These are phyloP conservation scores for Euleptes europaea DNA, from an alignment of 2,113 vertebrate genomes.

Conservation along the genomic window DNA sequence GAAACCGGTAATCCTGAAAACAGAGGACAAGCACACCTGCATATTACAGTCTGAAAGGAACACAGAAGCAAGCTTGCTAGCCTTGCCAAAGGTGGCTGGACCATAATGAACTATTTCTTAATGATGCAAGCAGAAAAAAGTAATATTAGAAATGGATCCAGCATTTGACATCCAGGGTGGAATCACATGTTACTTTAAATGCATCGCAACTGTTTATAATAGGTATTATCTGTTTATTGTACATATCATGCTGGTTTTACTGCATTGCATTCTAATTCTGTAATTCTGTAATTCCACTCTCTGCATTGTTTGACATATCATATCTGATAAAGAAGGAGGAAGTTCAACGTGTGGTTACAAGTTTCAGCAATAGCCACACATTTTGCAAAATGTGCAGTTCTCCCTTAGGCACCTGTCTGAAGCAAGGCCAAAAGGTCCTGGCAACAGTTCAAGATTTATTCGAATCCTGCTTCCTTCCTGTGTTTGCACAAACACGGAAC, in stretches of 20 bases:
- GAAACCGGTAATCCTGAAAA: constrained; percentile 81
- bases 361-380: neutral
- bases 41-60: neutral
- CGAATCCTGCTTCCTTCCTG: neutral
- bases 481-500: neutral
- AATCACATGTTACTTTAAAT: neutral
- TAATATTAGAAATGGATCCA: too few species aligned
- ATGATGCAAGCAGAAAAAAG: neutral
- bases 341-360: neutral
- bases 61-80: neutral
- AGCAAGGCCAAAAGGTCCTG: neutral
- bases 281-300: too few species aligned
- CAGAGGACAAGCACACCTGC: neutral
- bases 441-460: neutral
- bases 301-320: too few species aligned
- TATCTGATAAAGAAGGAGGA: too few species aligned
- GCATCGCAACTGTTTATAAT: neutral
- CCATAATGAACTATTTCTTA: too few species aligned
- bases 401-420: neutral
- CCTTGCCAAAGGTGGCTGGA: neutral
- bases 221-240: too few species aligned
- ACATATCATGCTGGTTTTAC: too few species aligned
- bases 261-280: too few species aligned
- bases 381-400: neutral
- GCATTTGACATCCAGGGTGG: neutral